Conservation (phyloP, 2,797 vertebrate species). For the Telmatherina bonti region DNA sequence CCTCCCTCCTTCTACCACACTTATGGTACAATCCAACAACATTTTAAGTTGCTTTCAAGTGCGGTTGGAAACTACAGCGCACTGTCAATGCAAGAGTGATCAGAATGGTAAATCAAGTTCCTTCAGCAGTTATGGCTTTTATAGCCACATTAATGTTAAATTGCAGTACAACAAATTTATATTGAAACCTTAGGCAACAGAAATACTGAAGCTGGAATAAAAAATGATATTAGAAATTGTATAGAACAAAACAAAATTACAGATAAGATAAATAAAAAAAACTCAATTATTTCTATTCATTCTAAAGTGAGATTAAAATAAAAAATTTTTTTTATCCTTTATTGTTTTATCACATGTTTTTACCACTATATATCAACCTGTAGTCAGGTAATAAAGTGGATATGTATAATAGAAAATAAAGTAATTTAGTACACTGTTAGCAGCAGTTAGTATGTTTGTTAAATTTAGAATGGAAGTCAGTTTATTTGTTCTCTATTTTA, state of each 20-base stretch:
- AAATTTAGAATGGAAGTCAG: neutral
- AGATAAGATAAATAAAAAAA: neutral
- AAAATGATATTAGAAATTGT: no score
- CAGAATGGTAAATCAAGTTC: neutral
- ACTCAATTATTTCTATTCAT: neutral
- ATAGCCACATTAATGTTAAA: neutral
- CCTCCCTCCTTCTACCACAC: slow-evolving; percentile 24
- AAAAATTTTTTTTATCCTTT: neutral
- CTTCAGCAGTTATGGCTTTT: neutral
- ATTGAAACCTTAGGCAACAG: neutral
- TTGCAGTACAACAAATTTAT: neutral
- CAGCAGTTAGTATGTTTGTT: no score
- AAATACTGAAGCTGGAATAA: no score
- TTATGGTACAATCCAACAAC: slow-evolving; percentile 60
- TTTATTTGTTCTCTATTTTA: neutral
- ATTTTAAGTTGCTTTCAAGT: slow-evolving; percentile 52
- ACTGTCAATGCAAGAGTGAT: rapidly evolving
- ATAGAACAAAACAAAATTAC: neutral
- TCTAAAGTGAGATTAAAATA: neutral
- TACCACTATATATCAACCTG: neutral
- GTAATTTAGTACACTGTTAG: neutral
- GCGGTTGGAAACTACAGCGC: slow-evolving; percentile 18
- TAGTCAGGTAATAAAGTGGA: no score
- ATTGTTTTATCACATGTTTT: neutral
- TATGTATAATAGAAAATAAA: neutral